Conservation (phyloP, 2,888 invertebrate species). For the Nebria salina region DNA sequence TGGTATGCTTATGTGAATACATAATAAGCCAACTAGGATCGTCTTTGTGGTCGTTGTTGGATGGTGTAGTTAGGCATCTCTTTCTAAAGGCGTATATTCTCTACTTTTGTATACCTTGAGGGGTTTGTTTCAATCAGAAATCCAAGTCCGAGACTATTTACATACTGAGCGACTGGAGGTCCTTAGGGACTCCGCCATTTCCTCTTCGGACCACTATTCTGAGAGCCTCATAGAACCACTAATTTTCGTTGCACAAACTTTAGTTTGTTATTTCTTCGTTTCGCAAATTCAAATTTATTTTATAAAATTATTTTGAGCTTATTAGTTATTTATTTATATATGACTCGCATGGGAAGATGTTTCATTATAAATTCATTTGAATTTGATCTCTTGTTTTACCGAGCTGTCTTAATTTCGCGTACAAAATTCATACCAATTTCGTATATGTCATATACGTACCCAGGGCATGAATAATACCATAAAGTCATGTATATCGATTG, state of each 20-base stretch:
- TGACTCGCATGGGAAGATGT: neutral
- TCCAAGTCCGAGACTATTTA: conserved; percentile 11
- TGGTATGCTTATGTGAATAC: conserved; percentile 10
- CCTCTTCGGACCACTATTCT: neutral
- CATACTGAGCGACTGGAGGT: conserved; percentile 9
- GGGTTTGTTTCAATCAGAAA: conserved; percentile 19
- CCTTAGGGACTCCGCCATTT: neutral
- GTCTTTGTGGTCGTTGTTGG: conserved; percentile 4
- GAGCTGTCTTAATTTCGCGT: neutral
- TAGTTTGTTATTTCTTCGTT: neutral
- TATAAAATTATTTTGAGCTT: neutral
- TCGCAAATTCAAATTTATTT: neutral
- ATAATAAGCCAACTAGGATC: conserved; percentile 5
- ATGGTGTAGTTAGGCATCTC: conserved; percentile 4
- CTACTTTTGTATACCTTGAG: neutral
- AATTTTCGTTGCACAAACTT: neutral
- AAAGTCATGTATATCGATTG: no score
- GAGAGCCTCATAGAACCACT: neutral
- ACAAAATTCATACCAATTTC: neutral
- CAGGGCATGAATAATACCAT: no score
- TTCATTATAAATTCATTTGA: neutral
- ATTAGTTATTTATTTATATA: neutral
- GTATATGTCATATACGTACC: no score
- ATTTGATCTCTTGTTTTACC: neutral
- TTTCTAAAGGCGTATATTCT: neutral